Evolutionary conservation across 1,140 invertebrate genomes (phyloP), one percentile per base, ranked within the genome.

Genomic region (Harlomillsia oculata): DNA sequence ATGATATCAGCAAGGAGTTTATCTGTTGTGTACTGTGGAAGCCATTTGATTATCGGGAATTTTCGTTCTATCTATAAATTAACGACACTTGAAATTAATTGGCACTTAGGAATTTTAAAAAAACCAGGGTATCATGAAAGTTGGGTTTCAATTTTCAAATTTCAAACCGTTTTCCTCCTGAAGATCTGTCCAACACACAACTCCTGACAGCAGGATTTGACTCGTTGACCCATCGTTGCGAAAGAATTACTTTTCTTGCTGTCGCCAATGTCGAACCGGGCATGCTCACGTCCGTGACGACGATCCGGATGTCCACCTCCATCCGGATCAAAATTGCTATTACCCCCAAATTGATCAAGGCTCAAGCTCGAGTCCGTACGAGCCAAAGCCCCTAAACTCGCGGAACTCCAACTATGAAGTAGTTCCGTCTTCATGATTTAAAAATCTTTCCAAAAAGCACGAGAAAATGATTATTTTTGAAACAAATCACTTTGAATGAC

Each of bases 1-100:
- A 76, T 77, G 14, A 77, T 61, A 18, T 76, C 76, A 28, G 75
- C 75, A 32, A 72, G 41, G 6, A 72, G 58, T 56, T 62, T 67
- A 9, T 67, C 60, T 5, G 53, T 43, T 16, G 53, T 63, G 58
- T 72, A 72, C 18, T 68, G 50, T 9, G 70, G 69, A 1, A 69
- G 49, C 70, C 70, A 72, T 29, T 55, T 29, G 5, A 66, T 53
- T 20, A 71, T 61, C 9, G 70, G 70, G n/a, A 72, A 43, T 34
- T 62, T 59, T 36, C 50, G 59, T 28, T 62, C 56, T 5, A 65
- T 1, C 63, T 65, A 28, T 9, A 52, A 29, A 29, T 6, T 37
- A 13, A n/a, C 45, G 11, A 20, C 16, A 18, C 2, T 20, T 16
- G 2, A 25, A 20, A 37, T 23, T 8, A 28, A 45, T 18, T 5